Conservation (phyloP, 2,113 vertebrate genomes). For the Ovis canadensis region DNA sequence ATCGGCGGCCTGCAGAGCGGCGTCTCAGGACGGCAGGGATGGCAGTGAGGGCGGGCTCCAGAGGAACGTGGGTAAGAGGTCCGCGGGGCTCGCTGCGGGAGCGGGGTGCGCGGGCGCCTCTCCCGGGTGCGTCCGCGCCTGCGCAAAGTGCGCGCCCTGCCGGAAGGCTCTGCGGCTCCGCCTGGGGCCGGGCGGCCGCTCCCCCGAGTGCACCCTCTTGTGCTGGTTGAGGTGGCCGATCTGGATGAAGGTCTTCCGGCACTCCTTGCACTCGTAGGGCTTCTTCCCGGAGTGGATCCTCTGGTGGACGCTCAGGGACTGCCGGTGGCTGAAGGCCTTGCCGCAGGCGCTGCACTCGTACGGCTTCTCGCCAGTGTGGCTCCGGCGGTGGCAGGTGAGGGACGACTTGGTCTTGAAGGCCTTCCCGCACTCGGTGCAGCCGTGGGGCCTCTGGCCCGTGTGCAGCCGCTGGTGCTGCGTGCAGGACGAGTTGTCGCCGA, state of each 20-base stretch:
- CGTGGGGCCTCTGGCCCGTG: conserved; percentile 68
- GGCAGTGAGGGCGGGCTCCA: conserved; percentile 15
- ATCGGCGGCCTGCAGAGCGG: accelerated
- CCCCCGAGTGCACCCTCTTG: conserved; percentile 51
- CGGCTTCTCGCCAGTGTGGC: conserved; percentile 69
- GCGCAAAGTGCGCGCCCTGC: not conserved
- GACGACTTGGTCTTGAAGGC: conserved; percentile 71
- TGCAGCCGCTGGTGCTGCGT: conserved; percentile 70
- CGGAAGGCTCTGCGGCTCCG: conserved; percentile 3
- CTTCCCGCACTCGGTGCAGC: conserved; percentile 71
- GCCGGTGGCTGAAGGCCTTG: conserved; percentile 67
- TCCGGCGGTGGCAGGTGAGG: conserved; percentile 64
- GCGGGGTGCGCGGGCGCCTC: not conserved
- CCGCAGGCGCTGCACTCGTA: conserved; percentile 43
- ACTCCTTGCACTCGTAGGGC: conserved; percentile 62
- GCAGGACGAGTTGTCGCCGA: conserved; percentile 69
- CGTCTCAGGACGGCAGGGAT: not conserved
- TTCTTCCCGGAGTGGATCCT: conserved; percentile 70
- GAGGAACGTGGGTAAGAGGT: not conserved
- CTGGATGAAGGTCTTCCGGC: conserved; percentile 63
- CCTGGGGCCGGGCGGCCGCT: not conserved
- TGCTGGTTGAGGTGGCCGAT: conserved; percentile 68
- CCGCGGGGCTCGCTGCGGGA: not conserved
- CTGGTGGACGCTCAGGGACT: conserved; percentile 70
- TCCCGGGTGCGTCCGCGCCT: not conserved